A percentile compares a stretch with the other conserved stretches of the same genome.
These are phyloP conservation scores for Meriones unguiculatus DNA, from an alignment of 2,113 vertebrate genomes.

Conservation along the genomic window DNA sequence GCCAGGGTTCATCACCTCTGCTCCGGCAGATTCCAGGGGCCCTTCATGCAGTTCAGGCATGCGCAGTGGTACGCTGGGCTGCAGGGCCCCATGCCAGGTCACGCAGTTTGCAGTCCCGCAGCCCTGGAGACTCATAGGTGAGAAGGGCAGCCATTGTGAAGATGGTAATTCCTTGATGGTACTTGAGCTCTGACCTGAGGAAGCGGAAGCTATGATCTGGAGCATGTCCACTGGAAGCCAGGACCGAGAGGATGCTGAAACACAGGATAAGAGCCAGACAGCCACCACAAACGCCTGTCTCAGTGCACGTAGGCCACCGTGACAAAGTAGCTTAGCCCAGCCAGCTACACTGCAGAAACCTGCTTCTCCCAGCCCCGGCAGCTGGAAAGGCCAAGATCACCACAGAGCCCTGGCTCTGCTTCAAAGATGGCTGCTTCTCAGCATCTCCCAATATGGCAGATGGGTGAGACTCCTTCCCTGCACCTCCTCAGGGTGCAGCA, in stretches of 20 bases:
- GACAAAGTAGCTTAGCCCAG: not conserved
- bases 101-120: not conserved
- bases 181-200: not conserved
- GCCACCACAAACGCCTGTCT: not conserved
- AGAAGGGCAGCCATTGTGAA: constrained; percentile 1
- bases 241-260: not conserved
- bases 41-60: not conserved
- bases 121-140: not conserved
- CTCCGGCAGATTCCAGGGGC: not conserved
- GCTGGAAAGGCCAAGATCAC: not conserved
- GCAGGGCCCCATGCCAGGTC: not conserved
- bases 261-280: not conserved
- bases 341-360: not conserved
- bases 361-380: not conserved
- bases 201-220: not conserved
- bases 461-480: too few relatives aligned
- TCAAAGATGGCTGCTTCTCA: not conserved
- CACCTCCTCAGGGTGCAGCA: not conserved
- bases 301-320: not conserved
- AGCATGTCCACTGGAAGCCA: not conserved
- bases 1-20: not conserved
- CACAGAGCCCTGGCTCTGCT: not conserved
- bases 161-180: not conserved
- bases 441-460: not conserved
- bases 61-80: not conserved